Evolutionary conservation across 2,113 vertebrate species (phyloP).

Genomic region (Cochlearius cochlearius): DNA sequence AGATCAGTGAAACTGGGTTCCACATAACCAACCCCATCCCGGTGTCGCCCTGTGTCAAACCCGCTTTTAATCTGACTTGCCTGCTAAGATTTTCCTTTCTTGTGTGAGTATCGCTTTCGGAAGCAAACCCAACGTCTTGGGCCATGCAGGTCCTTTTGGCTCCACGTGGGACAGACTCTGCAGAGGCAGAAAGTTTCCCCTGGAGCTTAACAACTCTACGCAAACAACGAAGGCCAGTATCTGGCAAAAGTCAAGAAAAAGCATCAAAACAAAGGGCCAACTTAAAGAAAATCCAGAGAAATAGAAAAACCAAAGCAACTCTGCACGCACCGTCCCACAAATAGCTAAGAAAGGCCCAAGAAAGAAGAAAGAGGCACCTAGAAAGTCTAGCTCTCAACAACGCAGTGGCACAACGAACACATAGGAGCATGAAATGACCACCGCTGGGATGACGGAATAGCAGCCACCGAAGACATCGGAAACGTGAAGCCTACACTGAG

Average conservation of each 20-base stretch:
- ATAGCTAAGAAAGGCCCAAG: not conserved
- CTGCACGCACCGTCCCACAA: not conserved
- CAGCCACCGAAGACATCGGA: not conserved
- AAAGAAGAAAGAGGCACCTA: not conserved
- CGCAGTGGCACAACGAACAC: accelerated
- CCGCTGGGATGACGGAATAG: not conserved
- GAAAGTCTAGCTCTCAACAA: not conserved
- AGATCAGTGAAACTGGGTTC: not conserved
- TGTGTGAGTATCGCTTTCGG: not conserved
- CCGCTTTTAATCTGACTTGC: not conserved
- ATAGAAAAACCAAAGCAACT: not conserved
- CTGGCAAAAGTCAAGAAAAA: not conserved
- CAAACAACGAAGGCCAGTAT: not conserved
- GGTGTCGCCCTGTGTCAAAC: not conserved
- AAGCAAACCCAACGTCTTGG: not conserved
- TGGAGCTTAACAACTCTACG: not conserved
- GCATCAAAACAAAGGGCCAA: not conserved
- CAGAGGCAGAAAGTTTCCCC: not conserved
- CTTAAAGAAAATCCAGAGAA: not conserved
- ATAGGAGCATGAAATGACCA: not conserved
- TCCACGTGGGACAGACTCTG: not conserved
- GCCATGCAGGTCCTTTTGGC: not conserved
- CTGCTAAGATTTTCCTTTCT: not conserved
- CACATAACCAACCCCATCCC: not conserved
- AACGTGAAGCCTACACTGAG: not conserved